Base-by-base conservation (phyloP, 2,113 vertebrate genomes). In the Xiphorhynchus elegans region DNA sequence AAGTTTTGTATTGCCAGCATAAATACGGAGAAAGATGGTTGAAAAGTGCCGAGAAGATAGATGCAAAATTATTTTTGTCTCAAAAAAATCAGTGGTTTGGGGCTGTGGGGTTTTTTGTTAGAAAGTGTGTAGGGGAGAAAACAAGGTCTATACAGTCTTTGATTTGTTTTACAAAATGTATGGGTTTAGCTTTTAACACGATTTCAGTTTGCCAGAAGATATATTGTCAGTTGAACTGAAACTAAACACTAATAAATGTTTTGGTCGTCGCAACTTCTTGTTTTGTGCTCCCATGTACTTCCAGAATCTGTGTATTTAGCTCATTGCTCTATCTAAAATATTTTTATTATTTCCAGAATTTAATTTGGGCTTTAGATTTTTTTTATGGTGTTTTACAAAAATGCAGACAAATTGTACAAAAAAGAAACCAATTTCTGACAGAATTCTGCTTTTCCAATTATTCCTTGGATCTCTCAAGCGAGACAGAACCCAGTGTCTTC, bases 1-100 rank as follows among this genome's bases (percentile, higher is more conserved):
- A 66, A 80, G 60, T 74, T 95, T 90, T 88, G 39, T 84, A 37
- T 49, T 88, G 95, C 93, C 52, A 90, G 75, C 59, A 95, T 92
- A 94, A 95, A 95, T 84, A 74, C 26, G 44, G 84, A 64, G 68
- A 84, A 95, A 69, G 64, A 84, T 92, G 81, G 58, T 73, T 85
- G 84, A 64, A 63, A 74, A 86, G 39, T 74, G 47, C 59, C 5
- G 24, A 70, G 79, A 87, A 94, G 92, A 89, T 74, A 74, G 31
- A 70, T 64, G 33, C 42, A 28, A 44, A 76, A 47, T 50, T 81
- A 52, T 42, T 93, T 87, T 66, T 80, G 23, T 83, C 55, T 47
- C 39, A 69, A 24, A 73, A 44, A 39, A 5, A 2, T 10, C 31
- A 29, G 0, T 60, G 33, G 25, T 67, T 89, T 82, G 73, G 31